phyloP scores from a whole-genome alignment of 1,140 invertebrate genomes.

The Drosophila malerkotliana region DNA sequence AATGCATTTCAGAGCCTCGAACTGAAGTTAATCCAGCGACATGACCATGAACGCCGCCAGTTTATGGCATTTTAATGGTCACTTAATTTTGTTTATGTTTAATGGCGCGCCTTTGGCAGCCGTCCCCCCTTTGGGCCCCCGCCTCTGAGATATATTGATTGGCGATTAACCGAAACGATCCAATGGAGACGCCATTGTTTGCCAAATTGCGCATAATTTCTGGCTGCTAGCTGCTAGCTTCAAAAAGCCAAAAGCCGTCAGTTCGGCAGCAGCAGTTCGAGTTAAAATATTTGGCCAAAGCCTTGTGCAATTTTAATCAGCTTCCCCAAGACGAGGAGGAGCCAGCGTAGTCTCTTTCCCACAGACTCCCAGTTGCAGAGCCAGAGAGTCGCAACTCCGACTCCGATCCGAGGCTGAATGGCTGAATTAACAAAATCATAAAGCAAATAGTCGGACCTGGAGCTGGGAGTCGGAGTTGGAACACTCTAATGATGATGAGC shows the following conservation, averaged over 20 bases:
- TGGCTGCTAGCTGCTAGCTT: conserved; percentile 18
- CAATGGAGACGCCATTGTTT: conserved; percentile 61
- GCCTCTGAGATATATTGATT: conserved; percentile 66
- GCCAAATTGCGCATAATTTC: conserved; percentile 77
- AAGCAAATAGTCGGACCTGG: conserved; percentile 67
- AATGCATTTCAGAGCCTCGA: conserved; percentile 15
- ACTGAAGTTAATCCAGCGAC: conserved; percentile 59
- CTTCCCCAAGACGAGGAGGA: conserved; percentile 14
- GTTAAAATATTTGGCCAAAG: conserved; percentile 51
- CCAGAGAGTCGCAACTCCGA: not conserved
- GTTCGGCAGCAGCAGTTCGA: not conserved
- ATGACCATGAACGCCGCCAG: conserved; percentile 76
- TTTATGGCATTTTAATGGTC: conserved; percentile 84
- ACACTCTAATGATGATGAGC: conserved; percentile 80
- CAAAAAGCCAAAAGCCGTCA: not conserved
- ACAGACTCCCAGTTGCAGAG: conserved; percentile 27
- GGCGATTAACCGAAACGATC: conserved; percentile 73
- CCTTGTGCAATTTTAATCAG: conserved; percentile 60
- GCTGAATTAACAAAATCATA: conserved; percentile 79
- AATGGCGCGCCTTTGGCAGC: conserved; percentile 77
- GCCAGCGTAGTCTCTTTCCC: conserved; percentile 49
- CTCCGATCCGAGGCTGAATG: conserved; percentile 43
- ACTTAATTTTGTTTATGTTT: conserved; percentile 84
- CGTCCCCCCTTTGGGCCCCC: conserved; percentile 29
- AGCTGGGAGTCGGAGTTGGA: conserved; percentile 11